Conservation (phyloP, 2,888 invertebrate genomes). For the Rhodophaea formosa region DNA sequence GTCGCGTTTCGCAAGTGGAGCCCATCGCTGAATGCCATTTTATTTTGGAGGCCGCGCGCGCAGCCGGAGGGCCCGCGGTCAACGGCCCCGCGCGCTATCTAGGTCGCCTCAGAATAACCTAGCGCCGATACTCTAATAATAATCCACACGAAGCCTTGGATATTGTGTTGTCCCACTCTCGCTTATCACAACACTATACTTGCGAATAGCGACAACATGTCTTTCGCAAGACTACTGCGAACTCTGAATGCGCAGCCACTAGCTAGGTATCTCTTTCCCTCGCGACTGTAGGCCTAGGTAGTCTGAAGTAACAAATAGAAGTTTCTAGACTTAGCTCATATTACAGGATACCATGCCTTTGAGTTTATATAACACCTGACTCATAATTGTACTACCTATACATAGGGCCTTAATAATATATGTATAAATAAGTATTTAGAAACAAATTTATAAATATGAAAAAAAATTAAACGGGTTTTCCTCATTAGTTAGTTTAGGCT, state of each 20-base stretch:
- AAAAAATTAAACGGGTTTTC: no score
- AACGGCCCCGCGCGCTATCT: conserved; percentile 78
- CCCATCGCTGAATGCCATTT: conserved; percentile 80
- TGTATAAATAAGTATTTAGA: background rate
- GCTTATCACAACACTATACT: conserved; percentile 51
- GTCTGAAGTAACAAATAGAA: conserved; percentile 48
- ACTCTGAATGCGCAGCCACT: conserved; percentile 50
- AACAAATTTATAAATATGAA: no score
- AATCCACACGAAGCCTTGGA: conserved; percentile 70
- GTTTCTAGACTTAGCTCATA: conserved; percentile 45
- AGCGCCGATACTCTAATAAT: conserved; percentile 81
- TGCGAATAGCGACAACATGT: conserved; percentile 55
- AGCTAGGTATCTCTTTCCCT: conserved; percentile 65
- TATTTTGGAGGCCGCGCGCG: conserved; percentile 79
- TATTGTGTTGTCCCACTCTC: conserved; percentile 67
- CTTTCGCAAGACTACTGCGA: conserved; percentile 59
- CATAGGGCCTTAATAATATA: conserved; percentile 30
- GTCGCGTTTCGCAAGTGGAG: conserved; percentile 76
- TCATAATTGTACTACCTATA: conserved; percentile 31
- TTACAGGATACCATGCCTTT: conserved; percentile 33
- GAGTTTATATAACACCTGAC: conserved; percentile 49
- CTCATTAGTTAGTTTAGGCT: no score
- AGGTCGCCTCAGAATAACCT: conserved; percentile 81
- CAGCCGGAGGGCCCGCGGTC: conserved; percentile 78
- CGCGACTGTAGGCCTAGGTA: conserved; percentile 41